These are phyloP conservation scores for Casuarius casuarius DNA, from an alignment of 2,113 vertebrate species.

Conservation along the genomic window DNA sequence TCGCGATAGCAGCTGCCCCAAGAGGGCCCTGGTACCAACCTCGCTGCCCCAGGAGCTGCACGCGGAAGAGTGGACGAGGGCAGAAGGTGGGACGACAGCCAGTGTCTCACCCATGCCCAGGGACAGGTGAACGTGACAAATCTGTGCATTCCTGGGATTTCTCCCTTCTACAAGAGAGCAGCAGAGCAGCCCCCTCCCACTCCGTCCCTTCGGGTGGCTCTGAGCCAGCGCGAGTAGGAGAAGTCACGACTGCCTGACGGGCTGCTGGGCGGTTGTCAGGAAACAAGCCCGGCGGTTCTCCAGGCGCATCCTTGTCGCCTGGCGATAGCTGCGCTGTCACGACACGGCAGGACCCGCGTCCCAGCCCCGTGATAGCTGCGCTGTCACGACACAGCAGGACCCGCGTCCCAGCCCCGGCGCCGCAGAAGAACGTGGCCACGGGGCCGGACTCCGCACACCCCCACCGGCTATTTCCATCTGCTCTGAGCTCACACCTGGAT, in stretches of 20 bases:
- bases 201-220: constrained; percentile 9
- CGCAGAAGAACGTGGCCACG: neutral
- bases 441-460: neutral
- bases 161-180: neutral
- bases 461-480: neutral
- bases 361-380: neutral
- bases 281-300: constrained; percentile 21
- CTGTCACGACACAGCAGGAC: neutral
- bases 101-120: accelerated
- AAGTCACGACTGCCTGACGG: constrained; percentile 60
- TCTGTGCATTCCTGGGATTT: neutral
- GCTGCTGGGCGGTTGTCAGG: constrained; percentile 9
- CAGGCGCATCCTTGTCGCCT: neutral
- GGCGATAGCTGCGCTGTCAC: neutral
- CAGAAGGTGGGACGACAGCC: neutral
- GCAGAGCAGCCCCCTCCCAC: constrained; percentile 42
- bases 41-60: neutral
- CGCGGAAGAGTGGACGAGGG: no score
- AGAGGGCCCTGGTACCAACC: neutral
- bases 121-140: neutral
- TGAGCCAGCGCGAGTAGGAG: constrained; percentile 52
- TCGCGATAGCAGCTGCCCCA: neutral
- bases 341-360: neutral
- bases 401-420: neutral
- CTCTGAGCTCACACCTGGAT: no score